Base-by-base conservation (phyloP, 2,888 invertebrate species). In the Chloroclystis v-ata region DNA sequence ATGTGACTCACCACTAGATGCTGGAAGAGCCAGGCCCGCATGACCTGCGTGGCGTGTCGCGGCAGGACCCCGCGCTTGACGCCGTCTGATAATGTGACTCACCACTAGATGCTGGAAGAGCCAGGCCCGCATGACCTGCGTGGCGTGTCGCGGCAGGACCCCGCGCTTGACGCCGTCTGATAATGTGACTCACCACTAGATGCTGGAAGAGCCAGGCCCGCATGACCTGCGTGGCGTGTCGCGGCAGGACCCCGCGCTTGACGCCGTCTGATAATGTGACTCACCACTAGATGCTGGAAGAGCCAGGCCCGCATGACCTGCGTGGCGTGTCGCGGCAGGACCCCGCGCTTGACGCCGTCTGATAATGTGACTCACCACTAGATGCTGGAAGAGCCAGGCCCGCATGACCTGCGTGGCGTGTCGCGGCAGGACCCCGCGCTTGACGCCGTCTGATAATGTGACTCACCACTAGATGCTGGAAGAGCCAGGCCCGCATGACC, bases 111-210 rank as follows among this genome's bases (percentile, higher is more conserved):
- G 42, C 24, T 50, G 53, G 48, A 55, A 53, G n/a, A 26, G 26
- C 26, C 26, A 26, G 28, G 11, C 14, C 8, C 24, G n/a, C 43
- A 14, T 43, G 30, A 9, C 96, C 80, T 97, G 97, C 42, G 98
- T 98, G 57, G 98, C 98, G 73, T 96, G 95, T 70, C 98, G 94
- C 24, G 98, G 98, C 67, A 98, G 90, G 59, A 98, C 97, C n/a
- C 97, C 97, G 12, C 98, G 89, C 84, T 95, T 95, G 67, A 92
- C 93, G 65, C 92, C 90, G 9, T 26, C 26, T 9, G 1, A 26
- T 26, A 26, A 8, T 26, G 26, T 28, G n/a, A 9, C 48, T 33
- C 12, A 53, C 47, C 43, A 52, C 49, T 4, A 44, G 43, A 16
- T 54, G 42, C 24, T 50, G 53, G 48, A 55, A 53, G n/a, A 58